Evolutionary conservation across 1,140 invertebrate species (phyloP).

Genomic region (Drosophila guanche): DNA sequence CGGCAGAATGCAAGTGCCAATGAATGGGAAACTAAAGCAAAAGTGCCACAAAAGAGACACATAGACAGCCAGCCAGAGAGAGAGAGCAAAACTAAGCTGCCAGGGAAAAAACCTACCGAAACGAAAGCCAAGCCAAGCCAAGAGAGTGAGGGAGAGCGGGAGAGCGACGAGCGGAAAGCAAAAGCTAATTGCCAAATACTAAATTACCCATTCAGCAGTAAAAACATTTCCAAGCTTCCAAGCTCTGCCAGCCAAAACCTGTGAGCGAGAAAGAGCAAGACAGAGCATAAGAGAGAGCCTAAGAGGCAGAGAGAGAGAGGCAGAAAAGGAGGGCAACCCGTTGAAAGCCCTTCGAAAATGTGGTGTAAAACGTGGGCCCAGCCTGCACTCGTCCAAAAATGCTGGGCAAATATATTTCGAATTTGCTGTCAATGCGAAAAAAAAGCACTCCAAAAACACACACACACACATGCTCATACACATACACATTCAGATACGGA

Average conservation of each 20-base stretch:
- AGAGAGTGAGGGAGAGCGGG: conserved; percentile 9
- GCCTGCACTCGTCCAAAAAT: conserved; percentile 49
- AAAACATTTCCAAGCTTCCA: conserved; percentile 65
- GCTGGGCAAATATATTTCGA: conserved; percentile 75
- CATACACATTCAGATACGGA: conserved; percentile 18
- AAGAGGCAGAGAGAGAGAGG: neutral
- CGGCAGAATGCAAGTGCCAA: conserved; percentile 51
- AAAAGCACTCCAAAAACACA: conserved; percentile 35
- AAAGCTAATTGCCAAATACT: conserved; percentile 82
- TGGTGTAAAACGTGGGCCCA: conserved; percentile 66
- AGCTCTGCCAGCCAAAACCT: conserved; percentile 20
- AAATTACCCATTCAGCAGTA: conserved; percentile 82
- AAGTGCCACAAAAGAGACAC: neutral
- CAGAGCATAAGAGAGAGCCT: too few species aligned
- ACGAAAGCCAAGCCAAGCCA: neutral
- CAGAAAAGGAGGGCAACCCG: conserved; percentile 7
- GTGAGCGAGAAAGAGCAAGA: neutral
- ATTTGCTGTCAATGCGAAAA: conserved; percentile 81
- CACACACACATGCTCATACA: conserved; percentile 23
- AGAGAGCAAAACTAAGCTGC: conserved; percentile 9
- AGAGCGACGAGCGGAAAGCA: conserved; percentile 57
- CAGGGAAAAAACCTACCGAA: conserved; percentile 2
- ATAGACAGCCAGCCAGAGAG: too few species aligned
- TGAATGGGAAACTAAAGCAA: conserved; percentile 27
- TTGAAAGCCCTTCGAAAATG: conserved; percentile 62